These are phyloP conservation scores for Muscicapa adusta DNA, from an alignment of 2,113 vertebrate species.

Conservation along the genomic window DNA sequence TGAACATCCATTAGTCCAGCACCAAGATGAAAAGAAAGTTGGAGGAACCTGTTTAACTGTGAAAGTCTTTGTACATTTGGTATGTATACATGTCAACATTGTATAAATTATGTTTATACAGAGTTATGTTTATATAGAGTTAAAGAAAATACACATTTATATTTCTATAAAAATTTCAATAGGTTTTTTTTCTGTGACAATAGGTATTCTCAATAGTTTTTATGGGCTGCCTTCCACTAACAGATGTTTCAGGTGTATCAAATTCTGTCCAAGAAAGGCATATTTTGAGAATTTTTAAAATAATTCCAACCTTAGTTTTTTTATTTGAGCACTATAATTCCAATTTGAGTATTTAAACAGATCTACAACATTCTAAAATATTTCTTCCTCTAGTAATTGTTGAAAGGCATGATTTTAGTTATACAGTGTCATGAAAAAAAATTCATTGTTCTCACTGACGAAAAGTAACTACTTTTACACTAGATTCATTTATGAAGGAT, in stretches of 20 bases:
- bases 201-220: neutral
- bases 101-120: neutral
- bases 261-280: neutral
- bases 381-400: neutral
- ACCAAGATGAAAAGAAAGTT: neutral
- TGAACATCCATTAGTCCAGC: neutral
- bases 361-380: neutral
- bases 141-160: neutral
- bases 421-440: neutral
- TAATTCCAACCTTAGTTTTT: neutral
- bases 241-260: neutral
- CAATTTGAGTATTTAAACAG: neutral
- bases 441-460: neutral
- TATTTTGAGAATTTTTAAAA: neutral
- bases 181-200: neutral
- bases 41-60: neutral
- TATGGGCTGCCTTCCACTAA: neutral
- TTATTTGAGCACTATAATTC: neutral
- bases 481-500: neutral
- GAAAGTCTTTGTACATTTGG: neutral
- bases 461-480: neutral
- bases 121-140: too few relatives aligned
- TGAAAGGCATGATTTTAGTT: neutral
- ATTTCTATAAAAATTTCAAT: neutral
- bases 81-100: rapidly evolving